Evolutionary conservation across 2,888 invertebrate species (phyloP).

Genomic region (Formica aserva): DNA sequence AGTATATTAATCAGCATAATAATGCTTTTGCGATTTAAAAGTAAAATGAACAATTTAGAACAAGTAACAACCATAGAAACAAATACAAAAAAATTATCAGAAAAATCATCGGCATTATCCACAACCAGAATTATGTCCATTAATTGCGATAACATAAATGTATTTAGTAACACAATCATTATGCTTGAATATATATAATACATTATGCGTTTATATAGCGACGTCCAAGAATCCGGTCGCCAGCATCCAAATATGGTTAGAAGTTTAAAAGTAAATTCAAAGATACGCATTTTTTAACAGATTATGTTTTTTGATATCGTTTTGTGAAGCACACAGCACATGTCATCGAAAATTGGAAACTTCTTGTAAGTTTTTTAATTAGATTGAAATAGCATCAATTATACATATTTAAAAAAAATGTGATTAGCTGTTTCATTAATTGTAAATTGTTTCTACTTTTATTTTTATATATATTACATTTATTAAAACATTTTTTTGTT

Average conservation of each 20-base stretch:
- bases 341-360: neutral
- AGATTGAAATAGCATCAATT: neutral
- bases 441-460: neutral
- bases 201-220: neutral
- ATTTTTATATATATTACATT: neutral
- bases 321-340: no score
- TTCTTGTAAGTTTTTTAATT: neutral
- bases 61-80: neutral
- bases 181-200: slow-evolving; percentile 49
- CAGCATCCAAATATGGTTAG: slow-evolving; percentile 20
- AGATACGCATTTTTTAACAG: slow-evolving; percentile 1
- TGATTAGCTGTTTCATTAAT: neutral
- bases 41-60: slow-evolving; percentile 33
- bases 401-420: neutral
- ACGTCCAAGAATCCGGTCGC: slow-evolving; percentile 50
- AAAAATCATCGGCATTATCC: slow-evolving; percentile 41
- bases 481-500: neutral
- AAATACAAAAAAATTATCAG: slow-evolving; percentile 43
- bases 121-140: slow-evolving; percentile 43
- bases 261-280: neutral
- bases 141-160: slow-evolving; percentile 26
- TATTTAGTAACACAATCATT: slow-evolving; percentile 3
- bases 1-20: slow-evolving; percentile 25
- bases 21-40: slow-evolving; percentile 36
- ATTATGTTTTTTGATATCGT: neutral